Base-by-base conservation (phyloP, 2,797 vertebrate species). In the Neopelma chrysocephalum region DNA sequence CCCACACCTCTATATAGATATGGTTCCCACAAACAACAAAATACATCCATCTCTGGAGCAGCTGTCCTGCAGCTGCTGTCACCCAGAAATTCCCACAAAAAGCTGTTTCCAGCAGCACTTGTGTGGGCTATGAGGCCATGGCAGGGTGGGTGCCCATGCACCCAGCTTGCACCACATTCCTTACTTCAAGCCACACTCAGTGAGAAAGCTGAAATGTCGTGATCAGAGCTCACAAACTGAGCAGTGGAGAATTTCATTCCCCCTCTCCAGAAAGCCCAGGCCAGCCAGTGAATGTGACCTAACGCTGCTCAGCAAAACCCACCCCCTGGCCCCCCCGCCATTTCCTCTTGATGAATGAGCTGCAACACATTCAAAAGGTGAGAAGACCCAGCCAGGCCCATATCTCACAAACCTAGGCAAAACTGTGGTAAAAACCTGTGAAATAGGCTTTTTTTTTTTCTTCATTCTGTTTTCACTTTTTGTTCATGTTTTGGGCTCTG, bases 301-400 rank as follows among this genome's bases (percentile, higher is more conserved):
- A 94, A 69, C 22, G 18, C 38, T 31, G 57, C 75, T 89, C 75
- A 89, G 84, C 69, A 93, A 88, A 94, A 64, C 48, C 70, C 68
- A 78, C 21, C 20, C 82, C 47, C 22, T 75, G 79, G 84, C 66
- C 43, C n/a, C n/a, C 27, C 25, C 0, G 9, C 94, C 93, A 76
- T 76, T 77, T 6, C 12, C 38, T 58, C n/a, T 51, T 95, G 96
- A 95, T 85, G 85, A 75, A 96, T 76, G 94, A 95, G 66, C 94
- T 93, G 94, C 73, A 65, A 56, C 58, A 29, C 45, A n/a, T 58
- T 91, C 82, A 72, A 71, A 92, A 96, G 79, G 80, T 86, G 95
- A 96, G 76, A 85, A 82, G 87, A 43, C 69, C 69, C 92, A 95
- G 78, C 86, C 45, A 84, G 69, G 47, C 36, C 34, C 12, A 0